A percentile compares a stretch with the other conserved stretches of the same genome.
These are phyloP conservation scores for Peromyscus leucopus DNA, from an alignment of 2,113 vertebrate genomes.

Conservation along the genomic window DNA sequence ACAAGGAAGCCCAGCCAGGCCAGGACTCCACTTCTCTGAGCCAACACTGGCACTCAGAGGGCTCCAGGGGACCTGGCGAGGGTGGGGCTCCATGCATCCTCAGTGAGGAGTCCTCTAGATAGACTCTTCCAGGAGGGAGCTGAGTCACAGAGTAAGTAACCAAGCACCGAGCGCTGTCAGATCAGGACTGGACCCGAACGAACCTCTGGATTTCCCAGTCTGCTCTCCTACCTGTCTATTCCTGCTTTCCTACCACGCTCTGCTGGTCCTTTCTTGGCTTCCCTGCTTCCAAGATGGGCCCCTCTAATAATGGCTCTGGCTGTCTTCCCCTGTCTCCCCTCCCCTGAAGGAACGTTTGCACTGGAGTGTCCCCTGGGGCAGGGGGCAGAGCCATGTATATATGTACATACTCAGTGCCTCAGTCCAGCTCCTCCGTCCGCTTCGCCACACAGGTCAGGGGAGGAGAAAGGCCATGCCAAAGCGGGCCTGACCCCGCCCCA, in stretches of 20 bases:
- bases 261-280: neutral
- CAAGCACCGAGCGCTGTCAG: neutral
- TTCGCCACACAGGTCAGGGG: neutral
- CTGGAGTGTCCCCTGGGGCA: conserved; percentile 66
- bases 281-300: neutral
- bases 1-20: neutral
- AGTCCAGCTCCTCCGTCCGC: conserved; percentile 74
- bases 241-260: neutral
- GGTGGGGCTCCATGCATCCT: neutral
- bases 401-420: conserved; percentile 83
- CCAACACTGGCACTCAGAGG: conserved; percentile 4
- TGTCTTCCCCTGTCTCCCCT: conserved; percentile 62
- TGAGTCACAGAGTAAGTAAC: neutral
- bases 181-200: neutral
- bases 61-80: neutral
- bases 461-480: conserved; percentile 77
- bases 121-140: neutral
- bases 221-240: neutral
- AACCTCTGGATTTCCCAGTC: neutral
- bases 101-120: neutral
- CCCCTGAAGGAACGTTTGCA: conserved; percentile 80
- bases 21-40: neutral
- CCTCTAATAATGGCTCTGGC: neutral
- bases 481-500: conserved; percentile 43
- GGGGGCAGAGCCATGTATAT: conserved; percentile 82